Evolutionary conservation across 2,797 vertebrate genomes (phyloP).

Genomic region (Galaxias olidus): DNA sequence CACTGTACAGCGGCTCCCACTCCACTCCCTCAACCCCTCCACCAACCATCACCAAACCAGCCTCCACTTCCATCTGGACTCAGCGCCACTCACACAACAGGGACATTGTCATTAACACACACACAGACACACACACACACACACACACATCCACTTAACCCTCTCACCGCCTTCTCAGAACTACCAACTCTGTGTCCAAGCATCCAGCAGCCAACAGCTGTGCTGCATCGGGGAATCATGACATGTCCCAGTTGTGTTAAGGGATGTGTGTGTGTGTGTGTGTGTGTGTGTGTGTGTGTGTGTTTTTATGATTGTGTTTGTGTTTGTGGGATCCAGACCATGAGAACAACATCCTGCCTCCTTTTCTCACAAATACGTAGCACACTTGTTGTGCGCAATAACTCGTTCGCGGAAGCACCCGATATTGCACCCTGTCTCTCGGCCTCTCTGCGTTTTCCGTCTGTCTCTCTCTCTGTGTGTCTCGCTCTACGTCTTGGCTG

Average conservation of each 20-base stretch:
- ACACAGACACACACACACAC: not conserved
- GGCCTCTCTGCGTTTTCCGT: not conserved
- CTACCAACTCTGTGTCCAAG: conserved; percentile 10
- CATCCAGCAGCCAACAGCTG: conserved; percentile 3
- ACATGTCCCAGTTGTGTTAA: not conserved
- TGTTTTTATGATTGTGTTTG: not conserved
- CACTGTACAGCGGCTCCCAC: too few species aligned
- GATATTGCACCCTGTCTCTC: not conserved
- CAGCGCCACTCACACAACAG: conserved; percentile 35
- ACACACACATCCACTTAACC: conserved; percentile 35
- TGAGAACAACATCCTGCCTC: too few species aligned
- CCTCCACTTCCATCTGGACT: too few species aligned
- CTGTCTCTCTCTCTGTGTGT: conserved; percentile 9
- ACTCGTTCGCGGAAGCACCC: not conserved
- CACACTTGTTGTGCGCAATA: too few species aligned
- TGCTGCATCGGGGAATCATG: too few species aligned
- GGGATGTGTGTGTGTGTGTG: not conserved
- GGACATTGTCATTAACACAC: too few species aligned
- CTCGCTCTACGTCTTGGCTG: conserved; percentile 10
- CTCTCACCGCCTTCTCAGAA: conserved; percentile 27
- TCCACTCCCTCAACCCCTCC: too few species aligned
- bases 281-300: not conserved
- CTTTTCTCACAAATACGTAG: too few species aligned
- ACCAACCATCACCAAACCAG: too few species aligned
- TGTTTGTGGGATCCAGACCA: not conserved